Conservation (phyloP, 2,888 invertebrate genomes). For the Dasypogon diadema region DNA sequence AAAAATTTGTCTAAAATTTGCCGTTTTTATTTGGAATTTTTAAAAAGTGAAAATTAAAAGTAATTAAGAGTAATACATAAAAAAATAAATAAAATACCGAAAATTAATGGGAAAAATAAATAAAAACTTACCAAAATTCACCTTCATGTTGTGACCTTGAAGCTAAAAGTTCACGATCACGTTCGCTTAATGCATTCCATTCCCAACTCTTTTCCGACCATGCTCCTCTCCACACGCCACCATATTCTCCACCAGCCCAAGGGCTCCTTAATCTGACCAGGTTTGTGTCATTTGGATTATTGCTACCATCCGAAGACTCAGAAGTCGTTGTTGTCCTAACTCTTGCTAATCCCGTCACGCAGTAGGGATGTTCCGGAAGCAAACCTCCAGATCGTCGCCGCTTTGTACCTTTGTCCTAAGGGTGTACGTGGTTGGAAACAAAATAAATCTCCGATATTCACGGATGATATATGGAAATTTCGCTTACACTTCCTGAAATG, state of each 20-base stretch:
- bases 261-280: slow-evolving; percentile 76
- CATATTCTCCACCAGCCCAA: slow-evolving; percentile 68
- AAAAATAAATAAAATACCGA: background rate
- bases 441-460: slow-evolving; percentile 5
- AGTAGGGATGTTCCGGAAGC: slow-evolving; percentile 77
- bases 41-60: no score
- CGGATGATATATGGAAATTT: background rate
- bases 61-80: no score
- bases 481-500: slow-evolving; percentile 73
- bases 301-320: slow-evolving; percentile 55
- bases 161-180: slow-evolving; percentile 75
- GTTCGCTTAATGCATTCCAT: slow-evolving; percentile 76
- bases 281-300: slow-evolving; percentile 71
- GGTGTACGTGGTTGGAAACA: background rate
- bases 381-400: slow-evolving; percentile 74
- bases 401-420: slow-evolving; percentile 63
- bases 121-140: slow-evolving; percentile 74
- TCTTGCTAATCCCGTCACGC: slow-evolving; percentile 78
- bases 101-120: background rate
- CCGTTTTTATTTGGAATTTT: no score
- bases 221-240: slow-evolving; percentile 78
- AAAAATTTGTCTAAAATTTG: no score
- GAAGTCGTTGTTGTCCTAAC: slow-evolving; percentile 70
- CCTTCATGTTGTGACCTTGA: slow-evolving; percentile 75
- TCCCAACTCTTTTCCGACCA: slow-evolving; percentile 79